Base-by-base conservation (phyloP, 2,888 invertebrate genomes). In the Tridacna gigas region DNA sequence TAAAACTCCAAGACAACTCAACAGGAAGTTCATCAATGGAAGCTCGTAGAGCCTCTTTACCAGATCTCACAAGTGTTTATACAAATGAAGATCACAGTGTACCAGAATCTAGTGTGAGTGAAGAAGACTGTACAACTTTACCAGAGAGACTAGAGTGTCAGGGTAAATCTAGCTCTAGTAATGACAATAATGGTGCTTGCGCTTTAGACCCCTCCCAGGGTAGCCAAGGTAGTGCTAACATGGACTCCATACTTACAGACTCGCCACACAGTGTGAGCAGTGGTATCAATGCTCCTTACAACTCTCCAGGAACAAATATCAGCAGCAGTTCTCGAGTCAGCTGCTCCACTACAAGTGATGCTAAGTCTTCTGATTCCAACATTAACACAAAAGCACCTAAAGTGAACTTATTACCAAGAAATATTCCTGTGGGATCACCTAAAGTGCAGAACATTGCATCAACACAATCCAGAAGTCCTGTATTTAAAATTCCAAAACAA, bases 171-270 rank as follows among this genome's bases (percentile, higher is more conserved):
- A 91, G 90, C 51, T 90, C 91, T 51, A 90, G 91, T 83, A 90
- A 86, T 66, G 90, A 91, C 60, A 84, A 84, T 69, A 77, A 76
- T 45, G 77, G 74, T 61, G 47, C 67, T 65, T 86, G 84, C 65
- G 76, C 60, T 26, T 25, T 78, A 12, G 75, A 78, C 22, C 76
- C 79, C 15, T 65, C 63, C 45, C 77, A 77, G 61, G 67, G 63
- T 0, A 76, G 76, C 48, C 80, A 80, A 26, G 84, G 85, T 56
- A 88, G 88, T 82, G 88, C 87, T 65, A 79, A 91, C n/a, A 77
- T 90, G 12, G 92, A 93, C 84, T 92, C 92, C 0, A 91, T 92
- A 47, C 89, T 93, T 28, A 93, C 93, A 15, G 92, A 92, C 86
- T 92, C 92, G 83, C 92, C 93, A 11, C 89, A 90, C 80, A 93